Evolutionary conservation across 2,113 vertebrate species (phyloP), one percentile per base, ranked within the genome.

Genomic region (Cercopithecus mona): DNA sequence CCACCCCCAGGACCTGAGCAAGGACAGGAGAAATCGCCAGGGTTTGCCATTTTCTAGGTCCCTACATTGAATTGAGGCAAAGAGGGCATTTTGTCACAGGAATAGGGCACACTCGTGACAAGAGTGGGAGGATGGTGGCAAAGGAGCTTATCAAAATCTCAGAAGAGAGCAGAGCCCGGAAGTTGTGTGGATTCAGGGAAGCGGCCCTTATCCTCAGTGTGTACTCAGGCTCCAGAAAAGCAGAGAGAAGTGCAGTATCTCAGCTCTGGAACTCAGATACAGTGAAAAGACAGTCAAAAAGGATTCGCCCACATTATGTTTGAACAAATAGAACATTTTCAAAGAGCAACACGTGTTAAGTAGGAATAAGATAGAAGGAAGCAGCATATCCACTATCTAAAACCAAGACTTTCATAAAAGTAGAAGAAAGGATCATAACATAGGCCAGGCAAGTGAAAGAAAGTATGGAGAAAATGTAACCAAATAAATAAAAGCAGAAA

Each of bases 111-210:
- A 3, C 4, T 23, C 6, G 35, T 23, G 18, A 59, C 13, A 23
- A 48, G 59, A 14, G 9, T 3, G 2, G 1, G 25, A 66, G 6
- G 66, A 16, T 68, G 38, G 61, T 27, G 35, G 52, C 5, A 16
- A 10, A 40, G 18, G 45, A 45, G 50, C 32, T 45, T 23, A 30
- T 1, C 48, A 4, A 8, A 16, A 23, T 50, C 16, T 48, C 35
- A 0, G 43, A 30, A 27, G 72, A 12, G n/a, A 32, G 35, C n/a
- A 2, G 50, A 48, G 52, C 22, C 35, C 27, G 13, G 66, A 6
- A 6, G 17, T 45, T 14, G 32, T 50, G 4, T 18, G 35, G 38
- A 3, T 1, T 2, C 57, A 23, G 40, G 0, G 61, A 17, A 2
- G 25, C 18, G 1, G 27, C 3, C 43, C 35, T 55, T 22, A n/a